Evolutionary conservation across 2,113 vertebrate genomes (phyloP).

Genomic region (Tursiops truncatus): DNA sequence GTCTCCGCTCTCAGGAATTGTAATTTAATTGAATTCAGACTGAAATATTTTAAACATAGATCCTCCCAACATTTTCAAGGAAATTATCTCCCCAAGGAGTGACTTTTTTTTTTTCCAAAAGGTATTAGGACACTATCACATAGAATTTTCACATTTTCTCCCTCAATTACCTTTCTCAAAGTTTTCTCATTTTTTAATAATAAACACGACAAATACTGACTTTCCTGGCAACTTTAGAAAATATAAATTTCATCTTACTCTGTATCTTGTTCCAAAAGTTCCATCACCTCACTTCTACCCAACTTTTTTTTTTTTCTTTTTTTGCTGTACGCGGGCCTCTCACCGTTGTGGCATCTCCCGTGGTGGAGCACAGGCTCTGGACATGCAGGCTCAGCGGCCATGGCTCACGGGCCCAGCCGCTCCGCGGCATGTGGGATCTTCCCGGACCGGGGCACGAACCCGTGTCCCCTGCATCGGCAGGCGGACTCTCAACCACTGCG

Average conservation of each 20-base stretch:
- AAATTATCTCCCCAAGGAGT: not conserved
- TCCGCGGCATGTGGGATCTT: too few relatives aligned
- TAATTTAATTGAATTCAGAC: not conserved
- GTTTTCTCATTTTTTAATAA: not conserved
- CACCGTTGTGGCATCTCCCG: too few relatives aligned
- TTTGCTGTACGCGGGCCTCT: too few relatives aligned
- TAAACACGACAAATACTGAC: not conserved
- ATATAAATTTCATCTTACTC: not conserved
- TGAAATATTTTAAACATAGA: not conserved
- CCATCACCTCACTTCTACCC: not conserved
- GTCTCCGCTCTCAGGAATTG: not conserved
- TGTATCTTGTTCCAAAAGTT: not conserved
- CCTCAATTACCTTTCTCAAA: not conserved
- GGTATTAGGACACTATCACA: not conserved
- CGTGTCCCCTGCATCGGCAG: too few relatives aligned
- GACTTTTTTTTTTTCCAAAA: not conserved
- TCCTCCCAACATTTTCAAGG: not conserved
- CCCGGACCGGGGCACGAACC: too few relatives aligned
- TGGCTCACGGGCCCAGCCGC: too few relatives aligned
- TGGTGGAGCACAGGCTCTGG: too few relatives aligned
- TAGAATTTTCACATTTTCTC: not conserved
- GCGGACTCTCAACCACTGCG: too few relatives aligned
- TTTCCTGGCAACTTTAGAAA: not conserved
- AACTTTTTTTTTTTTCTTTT: not conserved
- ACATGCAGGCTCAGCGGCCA: too few relatives aligned